Conservation (phyloP, 2,113 vertebrate species). For the Procapra przewalskii region DNA sequence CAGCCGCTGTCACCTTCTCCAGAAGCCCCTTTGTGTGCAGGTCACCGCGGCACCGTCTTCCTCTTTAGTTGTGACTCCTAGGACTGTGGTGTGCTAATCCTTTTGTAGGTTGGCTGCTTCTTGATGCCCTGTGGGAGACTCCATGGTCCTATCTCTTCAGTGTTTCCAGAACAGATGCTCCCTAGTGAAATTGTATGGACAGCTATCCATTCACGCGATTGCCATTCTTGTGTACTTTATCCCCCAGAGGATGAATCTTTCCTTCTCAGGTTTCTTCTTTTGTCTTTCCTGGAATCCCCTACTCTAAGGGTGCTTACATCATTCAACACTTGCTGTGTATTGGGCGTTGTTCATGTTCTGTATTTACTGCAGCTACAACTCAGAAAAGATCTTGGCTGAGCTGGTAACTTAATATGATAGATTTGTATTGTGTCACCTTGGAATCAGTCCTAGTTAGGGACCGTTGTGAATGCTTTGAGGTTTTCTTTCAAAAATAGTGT, state of each 20-base stretch:
- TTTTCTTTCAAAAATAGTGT: not conserved
- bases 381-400: not conserved
- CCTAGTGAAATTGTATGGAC: not conserved
- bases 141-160: fast-evolving
- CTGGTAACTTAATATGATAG: not conserved
- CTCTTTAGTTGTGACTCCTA: not conserved
- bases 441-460: not conserved
- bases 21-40: not conserved
- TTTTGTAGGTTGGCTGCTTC: not conserved
- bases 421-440: not conserved
- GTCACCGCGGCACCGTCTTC: not conserved
- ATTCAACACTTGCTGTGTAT: not conserved
- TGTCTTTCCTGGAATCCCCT: not conserved
- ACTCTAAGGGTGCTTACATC: not conserved
- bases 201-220: not conserved
- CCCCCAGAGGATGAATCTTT: not conserved
- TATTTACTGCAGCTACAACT: not conserved
- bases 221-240: not conserved
- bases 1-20: not conserved
- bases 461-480: not conserved
- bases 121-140: not conserved
- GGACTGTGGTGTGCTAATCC: not conserved
- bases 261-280: not conserved
- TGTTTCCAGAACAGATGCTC: not conserved
- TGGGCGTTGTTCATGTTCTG: not conserved